These are phyloP conservation scores for Beris chalybata DNA, from an alignment of 2,888 invertebrate genomes.

Conservation along the genomic window DNA sequence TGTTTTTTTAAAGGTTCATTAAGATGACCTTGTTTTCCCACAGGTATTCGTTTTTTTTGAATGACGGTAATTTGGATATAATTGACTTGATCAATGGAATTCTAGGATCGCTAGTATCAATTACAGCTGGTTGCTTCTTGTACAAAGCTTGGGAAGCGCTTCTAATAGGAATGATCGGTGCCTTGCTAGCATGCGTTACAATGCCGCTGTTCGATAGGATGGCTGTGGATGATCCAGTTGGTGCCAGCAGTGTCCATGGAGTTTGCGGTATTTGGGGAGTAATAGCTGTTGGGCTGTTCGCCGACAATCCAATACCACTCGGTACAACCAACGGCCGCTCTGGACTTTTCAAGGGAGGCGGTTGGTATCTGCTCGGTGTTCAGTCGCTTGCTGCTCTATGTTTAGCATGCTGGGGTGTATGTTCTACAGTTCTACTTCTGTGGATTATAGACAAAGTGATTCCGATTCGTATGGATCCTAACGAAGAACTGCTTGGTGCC, in stretches of 20 bases:
- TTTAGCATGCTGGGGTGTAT: conserved; percentile 73
- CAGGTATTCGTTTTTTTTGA: conserved; percentile 66
- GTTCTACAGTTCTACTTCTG: conserved; percentile 70
- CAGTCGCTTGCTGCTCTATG: conserved; percentile 75
- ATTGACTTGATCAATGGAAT: conserved; percentile 87
- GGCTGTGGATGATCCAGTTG: conserved; percentile 82
- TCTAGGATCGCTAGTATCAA: conserved; percentile 81
- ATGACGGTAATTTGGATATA: conserved; percentile 76
- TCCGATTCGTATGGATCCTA: conserved; percentile 82
- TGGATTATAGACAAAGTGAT: conserved; percentile 78
- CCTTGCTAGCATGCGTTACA: conserved; percentile 67
- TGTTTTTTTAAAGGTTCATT: not conserved
- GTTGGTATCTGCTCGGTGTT: conserved; percentile 83
- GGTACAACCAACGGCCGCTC: conserved; percentile 76
- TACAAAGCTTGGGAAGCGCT: conserved; percentile 86
- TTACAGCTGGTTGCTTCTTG: conserved; percentile 87
- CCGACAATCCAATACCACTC: conserved; percentile 79
- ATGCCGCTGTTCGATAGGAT: conserved; percentile 78
- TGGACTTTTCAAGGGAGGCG: conserved; percentile 81
- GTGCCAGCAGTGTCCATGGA: conserved; percentile 88
- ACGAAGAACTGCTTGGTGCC: conserved; percentile 85
- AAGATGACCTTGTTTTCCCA: conserved; percentile 39
- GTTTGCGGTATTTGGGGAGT: conserved; percentile 78
- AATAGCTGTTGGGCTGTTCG: conserved; percentile 85
- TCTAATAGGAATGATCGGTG: conserved; percentile 79